Evolutionary conservation across 2,888 invertebrate genomes (phyloP), one percentile per base, ranked within the genome.

Genomic region (Campaea margaritaria): DNA sequence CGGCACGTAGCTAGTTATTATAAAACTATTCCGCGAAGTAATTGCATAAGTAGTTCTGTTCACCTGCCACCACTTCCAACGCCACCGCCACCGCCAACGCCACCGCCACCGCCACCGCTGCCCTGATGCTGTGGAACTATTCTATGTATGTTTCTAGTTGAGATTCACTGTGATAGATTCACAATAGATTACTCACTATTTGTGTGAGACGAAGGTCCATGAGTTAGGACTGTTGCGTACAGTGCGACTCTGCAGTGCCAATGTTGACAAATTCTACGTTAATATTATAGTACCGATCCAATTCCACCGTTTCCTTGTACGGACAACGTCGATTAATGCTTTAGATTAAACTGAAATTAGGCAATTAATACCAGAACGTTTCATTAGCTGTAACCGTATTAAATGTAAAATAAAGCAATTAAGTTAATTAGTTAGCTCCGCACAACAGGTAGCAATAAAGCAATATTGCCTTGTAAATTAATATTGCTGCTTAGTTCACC

Each of bases 401-500:
- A 61, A 64, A 62, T 58, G 56, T 65, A 59, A 62, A 68, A 62
- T 66, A 59, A 66, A 68, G 66, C 62, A 66, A 66, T 68, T 62
- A 64, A 53, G 15, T 62, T 64, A 64, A 68, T 68, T 58, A 64
- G 62, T 58, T 58, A 62, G 62, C 60, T 38, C 31, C 41, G 56
- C 54, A 58, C 42, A 60, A 56, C 58, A 56, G 62, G 55, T 50
- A 44, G 50, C 60, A 58, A 65, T 65, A 62, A 62, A 65, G 62
- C 59, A 65, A 66, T 68, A 65, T 62, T 57, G 64, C 58, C 58
- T 50, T 58, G 56, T 64, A 58, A 64, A 68, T 66, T 60, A 66
- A 68, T 64, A 65, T 68, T 39, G 59, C 57, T 59, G 61, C 57
- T 64, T 52, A 45, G 49, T 59, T 61, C 55, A 50, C 58, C 59